These are phyloP conservation scores for Narcine bancroftii DNA, from an alignment of 2,113 vertebrate genomes.

Conservation along the genomic window DNA sequence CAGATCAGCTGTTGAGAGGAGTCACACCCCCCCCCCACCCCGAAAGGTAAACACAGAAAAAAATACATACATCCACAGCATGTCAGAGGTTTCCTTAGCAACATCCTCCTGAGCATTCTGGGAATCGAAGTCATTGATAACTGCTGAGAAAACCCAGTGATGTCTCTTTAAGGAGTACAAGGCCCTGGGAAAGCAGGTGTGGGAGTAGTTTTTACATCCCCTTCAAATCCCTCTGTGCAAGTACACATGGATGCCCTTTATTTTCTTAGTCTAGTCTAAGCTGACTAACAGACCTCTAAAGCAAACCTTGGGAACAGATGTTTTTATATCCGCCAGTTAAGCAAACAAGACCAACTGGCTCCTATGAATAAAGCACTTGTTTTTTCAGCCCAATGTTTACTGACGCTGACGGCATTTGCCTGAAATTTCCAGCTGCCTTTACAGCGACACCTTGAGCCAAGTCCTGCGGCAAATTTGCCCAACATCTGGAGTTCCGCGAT, in stretches of 20 bases:
- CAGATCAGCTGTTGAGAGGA: background rate
- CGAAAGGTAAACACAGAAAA: background rate
- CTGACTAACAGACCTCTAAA: constrained; percentile 22
- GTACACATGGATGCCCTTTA: constrained; percentile 8
- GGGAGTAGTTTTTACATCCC: background rate
- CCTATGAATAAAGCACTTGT: background rate
- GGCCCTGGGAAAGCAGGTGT: background rate
- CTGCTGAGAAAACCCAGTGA: background rate
- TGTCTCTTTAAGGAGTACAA: background rate
- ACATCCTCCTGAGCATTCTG: background rate
- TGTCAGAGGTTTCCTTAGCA: background rate
- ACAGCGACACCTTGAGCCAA: background rate
- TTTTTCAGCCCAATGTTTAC: background rate
- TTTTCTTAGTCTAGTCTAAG: background rate
- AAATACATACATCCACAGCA: background rate
- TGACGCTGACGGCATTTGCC: background rate
- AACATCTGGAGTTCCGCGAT: background rate
- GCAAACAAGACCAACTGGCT: background rate
- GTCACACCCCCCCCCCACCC: background rate
- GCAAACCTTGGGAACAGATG: background rate
- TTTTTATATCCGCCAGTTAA: background rate
- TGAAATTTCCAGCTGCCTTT: background rate
- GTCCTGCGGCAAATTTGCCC: background rate
- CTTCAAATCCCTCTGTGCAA: background rate
- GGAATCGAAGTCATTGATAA: background rate